Evolutionary conservation across 1,140 invertebrate genomes (phyloP), one percentile per base, ranked within the genome.

Genomic region (Paracyclopina nana): DNA sequence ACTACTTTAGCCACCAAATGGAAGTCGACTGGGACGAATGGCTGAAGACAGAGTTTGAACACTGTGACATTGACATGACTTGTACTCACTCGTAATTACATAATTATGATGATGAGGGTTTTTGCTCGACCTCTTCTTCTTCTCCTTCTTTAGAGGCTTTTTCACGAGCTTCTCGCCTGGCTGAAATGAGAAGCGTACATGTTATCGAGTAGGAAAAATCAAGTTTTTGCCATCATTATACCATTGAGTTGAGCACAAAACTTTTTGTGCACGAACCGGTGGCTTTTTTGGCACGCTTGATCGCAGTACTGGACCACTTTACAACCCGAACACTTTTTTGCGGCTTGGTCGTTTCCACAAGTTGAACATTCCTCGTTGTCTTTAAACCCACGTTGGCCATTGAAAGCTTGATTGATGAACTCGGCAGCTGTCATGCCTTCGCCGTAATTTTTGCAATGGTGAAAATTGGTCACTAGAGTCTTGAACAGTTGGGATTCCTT

Each of bases 181-280:
- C n/a, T n/a, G n/a, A n/a, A n/a, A n/a, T n/a, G n/a, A n/a, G n/a
- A n/a, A n/a, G n/a, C n/a, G n/a, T n/a, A n/a, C n/a, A n/a, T n/a
- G n/a, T n/a, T n/a, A n/a, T n/a, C n/a, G n/a, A n/a, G n/a, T n/a
- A n/a, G n/a, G n/a, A n/a, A n/a, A n/a, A n/a, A n/a, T n/a, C n/a
- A n/a, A n/a, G n/a, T n/a, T n/a, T n/a, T n/a, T n/a, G n/a, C n/a
- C n/a, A n/a, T n/a, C n/a, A n/a, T n/a, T n/a, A n/a, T 45, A 45
- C 28, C 34, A 34, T 38, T 59, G 34, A 66, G 54, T 38, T 56
- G 58, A 40, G 64, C 62, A 57, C 74, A 76, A 40, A 67, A 65
- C 62, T 90, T 91, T 66, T 97, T 97, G 63, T 98, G 92, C 55
- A 84, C 77, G 57, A 82, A 79, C 92, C 92, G 97, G 65, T 97